A percentile compares a stretch with the other conserved stretches of the same genome.
These are phyloP conservation scores for Tolypeutes matacus DNA, from an alignment of 2,797 vertebrate species.

Conservation along the genomic window DNA sequence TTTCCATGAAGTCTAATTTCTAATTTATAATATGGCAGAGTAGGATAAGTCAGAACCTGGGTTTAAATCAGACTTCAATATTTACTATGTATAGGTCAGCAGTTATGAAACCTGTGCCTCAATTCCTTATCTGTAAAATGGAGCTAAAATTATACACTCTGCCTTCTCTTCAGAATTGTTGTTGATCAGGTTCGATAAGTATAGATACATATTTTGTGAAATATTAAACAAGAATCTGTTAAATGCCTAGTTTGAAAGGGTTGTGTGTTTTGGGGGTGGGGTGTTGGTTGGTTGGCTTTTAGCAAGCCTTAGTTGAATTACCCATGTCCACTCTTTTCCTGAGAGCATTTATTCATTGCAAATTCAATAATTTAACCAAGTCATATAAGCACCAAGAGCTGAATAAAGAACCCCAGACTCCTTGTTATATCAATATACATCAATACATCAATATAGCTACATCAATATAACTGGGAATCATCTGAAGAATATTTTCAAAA, in stretches of 20 bases:
- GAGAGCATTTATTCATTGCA: neutral
- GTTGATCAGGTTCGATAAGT: neutral
- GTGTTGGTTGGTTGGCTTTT: neutral
- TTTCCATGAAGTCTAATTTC: neutral
- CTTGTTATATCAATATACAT: neutral
- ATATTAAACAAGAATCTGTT: neutral
- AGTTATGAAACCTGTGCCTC: neutral
- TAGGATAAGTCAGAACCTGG: neutral
- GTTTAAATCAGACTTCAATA: neutral
- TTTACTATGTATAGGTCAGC: neutral
- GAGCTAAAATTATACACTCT: neutral
- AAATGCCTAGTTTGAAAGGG: neutral
- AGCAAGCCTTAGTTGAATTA: neutral
- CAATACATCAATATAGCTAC: neutral
- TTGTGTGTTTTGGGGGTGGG: neutral
- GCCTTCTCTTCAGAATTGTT: neutral
- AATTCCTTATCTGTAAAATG: neutral
- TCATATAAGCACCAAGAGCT: neutral
- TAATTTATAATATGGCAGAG: neutral
- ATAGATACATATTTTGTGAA: neutral
- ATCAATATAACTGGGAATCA: neutral
- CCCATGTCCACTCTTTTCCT: neutral
- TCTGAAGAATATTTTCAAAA: slow-evolving; percentile 28
- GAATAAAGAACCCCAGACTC: neutral
- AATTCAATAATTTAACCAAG: neutral